Base-by-base conservation (phyloP, 2,797 vertebrate genomes). In the Caiman crocodilus region DNA sequence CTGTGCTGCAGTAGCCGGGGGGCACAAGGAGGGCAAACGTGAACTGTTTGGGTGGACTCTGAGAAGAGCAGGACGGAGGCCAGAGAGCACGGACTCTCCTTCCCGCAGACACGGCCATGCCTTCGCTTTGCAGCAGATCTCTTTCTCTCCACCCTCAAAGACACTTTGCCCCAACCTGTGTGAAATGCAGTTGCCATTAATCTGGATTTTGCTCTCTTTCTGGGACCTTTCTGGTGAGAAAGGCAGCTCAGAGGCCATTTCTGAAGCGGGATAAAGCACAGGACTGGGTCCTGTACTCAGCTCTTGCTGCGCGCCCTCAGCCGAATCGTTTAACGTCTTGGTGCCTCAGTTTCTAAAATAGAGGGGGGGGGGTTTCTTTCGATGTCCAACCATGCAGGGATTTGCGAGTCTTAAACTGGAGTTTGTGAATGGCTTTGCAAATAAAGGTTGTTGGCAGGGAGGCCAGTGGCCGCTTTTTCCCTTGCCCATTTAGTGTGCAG, bases 401-500 rank as follows among this genome's bases (percentile, higher is more conserved):
- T 1, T 50, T 73, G 3, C 5, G 6, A 15, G 35, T 76, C 67
- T 15, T 4, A 80, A 26, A 3, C 3, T 14, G 1, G 9, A 15
- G 35, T 26, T 32, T 3, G 12, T 8, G 85, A 25, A 4, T 63
- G 0, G 1, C 61, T 16, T 1, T 13, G 79, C 1, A 9, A 15
- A 55, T n/a, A 65, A 3, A 16, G 0, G 17, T 14, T 59, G 63
- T 0, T 83, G 0, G 0, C 25, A 16, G 59, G 3, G 3, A 56
- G 55, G 5, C 50, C 30, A 1, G 76, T 77, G 59, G 58, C 82
- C 28, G 60, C 58, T 15, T 8, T 60, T 71, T 8, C 1, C 2
- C 14, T 6, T 1, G 2, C 77, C 56, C 7, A 6, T 56, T 55
- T 1, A 2, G 28, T 7, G 6, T n/a, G 59, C 2, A 2, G 64